Evolutionary conservation across 2,888 invertebrate genomes (phyloP).

Genomic region (Tiliacea citrago): DNA sequence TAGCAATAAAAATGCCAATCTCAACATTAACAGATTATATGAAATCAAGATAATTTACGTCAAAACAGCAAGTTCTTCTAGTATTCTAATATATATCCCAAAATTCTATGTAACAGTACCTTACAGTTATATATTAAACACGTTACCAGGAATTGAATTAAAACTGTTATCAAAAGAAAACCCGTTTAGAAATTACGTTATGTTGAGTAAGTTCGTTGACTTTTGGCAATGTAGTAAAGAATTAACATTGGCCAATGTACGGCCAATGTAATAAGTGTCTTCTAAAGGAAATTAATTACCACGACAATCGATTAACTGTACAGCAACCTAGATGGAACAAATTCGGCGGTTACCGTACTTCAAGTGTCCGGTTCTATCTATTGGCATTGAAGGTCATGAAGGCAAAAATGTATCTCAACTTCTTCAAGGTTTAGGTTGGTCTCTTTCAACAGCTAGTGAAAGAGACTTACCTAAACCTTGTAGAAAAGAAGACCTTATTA

Average conservation of each 20-base stretch:
- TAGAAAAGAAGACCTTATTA: background rate
- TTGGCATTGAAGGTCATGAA: background rate
- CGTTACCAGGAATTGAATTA: conserved; percentile 35
- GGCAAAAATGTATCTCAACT: background rate
- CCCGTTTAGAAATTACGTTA: conserved; percentile 56
- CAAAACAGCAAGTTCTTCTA: conserved; percentile 27
- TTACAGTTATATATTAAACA: conserved; percentile 55
- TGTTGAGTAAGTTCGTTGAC: conserved; percentile 54
- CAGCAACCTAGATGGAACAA: background rate
- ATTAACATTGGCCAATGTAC: conserved; percentile 1
- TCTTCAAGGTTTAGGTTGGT: too few relatives aligned
- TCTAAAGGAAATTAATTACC: conserved; percentile 22
- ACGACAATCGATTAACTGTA: conserved; percentile 19
- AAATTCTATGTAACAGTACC: conserved; percentile 56
- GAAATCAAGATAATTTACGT: conserved; percentile 20
- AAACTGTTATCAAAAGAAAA: conserved; percentile 50
- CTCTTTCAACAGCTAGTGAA: too few relatives aligned
- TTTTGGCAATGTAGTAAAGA: conserved; percentile 24
- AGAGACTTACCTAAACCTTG: background rate
- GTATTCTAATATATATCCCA: conserved; percentile 36
- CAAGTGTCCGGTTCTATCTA: conserved; percentile 15
- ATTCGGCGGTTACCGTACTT: background rate
- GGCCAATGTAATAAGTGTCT: background rate
- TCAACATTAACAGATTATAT: conserved; percentile 12
- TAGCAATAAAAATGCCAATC: conserved; percentile 19